Evolutionary conservation across 2,113 vertebrate species (phyloP).

Genomic region (Hemibagrus wyckioides): DNA sequence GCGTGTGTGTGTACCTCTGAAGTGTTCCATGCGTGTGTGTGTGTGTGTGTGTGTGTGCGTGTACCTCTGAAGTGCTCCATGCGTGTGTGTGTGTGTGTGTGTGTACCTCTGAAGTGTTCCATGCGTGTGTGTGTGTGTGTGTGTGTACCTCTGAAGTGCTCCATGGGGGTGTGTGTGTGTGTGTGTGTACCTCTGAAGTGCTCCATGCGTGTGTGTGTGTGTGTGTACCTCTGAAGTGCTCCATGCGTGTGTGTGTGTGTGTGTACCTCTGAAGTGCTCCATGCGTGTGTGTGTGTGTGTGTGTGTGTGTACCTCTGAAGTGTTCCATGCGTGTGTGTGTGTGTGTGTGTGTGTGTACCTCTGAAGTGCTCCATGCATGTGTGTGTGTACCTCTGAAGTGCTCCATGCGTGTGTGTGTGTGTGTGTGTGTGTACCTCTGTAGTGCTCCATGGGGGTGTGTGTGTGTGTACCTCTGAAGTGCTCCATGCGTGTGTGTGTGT

Average conservation of each 20-base stretch:
- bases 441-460: too few species aligned
- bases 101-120: background rate
- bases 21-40: constrained; percentile 73
- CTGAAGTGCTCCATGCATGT: too few species aligned
- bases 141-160: too few species aligned
- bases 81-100: constrained; percentile 28
- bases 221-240: too few species aligned
- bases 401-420: too few species aligned
- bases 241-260: too few species aligned
- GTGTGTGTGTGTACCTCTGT: background rate
- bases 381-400: too few species aligned
- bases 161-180: too few species aligned
- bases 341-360: constrained; percentile 43
- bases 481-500: background rate
- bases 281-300: constrained; percentile 15
- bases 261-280: too few species aligned
- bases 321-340: constrained; percentile 74
- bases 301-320: constrained; percentile 64
- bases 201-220: too few species aligned
- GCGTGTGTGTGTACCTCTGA: constrained; percentile 61
- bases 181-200: too few species aligned
- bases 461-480: background rate
- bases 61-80: background rate
- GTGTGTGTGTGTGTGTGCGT: constrained; percentile 50
- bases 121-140: too few species aligned